Evolutionary conservation across 2,797 vertebrate genomes (phyloP).

Genomic region (Etheostoma nigrum): DNA sequence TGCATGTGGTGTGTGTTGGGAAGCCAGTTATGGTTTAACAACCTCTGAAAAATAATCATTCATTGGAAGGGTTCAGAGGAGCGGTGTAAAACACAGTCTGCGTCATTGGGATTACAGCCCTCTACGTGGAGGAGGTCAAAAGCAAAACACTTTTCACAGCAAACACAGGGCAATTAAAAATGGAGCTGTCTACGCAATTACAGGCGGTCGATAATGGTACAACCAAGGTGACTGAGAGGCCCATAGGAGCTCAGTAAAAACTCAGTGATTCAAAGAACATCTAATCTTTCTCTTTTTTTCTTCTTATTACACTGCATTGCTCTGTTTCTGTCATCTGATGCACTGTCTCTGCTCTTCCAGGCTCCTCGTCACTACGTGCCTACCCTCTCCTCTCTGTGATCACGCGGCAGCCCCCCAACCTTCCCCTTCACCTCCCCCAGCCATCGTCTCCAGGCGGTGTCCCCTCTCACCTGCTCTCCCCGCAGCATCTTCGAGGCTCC

Average conservation of each 20-base stretch:
- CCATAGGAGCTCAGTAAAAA: conserved; percentile 44
- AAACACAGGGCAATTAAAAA: conserved; percentile 68
- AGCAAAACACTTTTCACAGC: conserved; percentile 78
- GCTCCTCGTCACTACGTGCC: conserved; percentile 89
- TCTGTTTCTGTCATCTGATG: conserved; percentile 25
- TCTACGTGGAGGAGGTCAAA: conserved; percentile 76
- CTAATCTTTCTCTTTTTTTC: conserved; percentile 4
- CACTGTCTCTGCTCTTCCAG: conserved; percentile 74
- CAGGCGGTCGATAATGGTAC: conserved; percentile 60
- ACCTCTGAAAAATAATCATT: conserved; percentile 76
- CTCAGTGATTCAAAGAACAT: conserved; percentile 30
- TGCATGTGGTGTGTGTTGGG: conserved; percentile 23
- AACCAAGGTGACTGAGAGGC: conserved; percentile 41
- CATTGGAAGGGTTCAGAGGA: conserved; percentile 74
- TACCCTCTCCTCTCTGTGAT: conserved; percentile 95
- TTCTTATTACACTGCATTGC: conserved; percentile 38
- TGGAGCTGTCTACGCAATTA: conserved; percentile 67
- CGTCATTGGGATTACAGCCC: conserved; percentile 80
- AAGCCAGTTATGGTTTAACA: conserved; percentile 62
- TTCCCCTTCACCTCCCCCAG: conserved; percentile 70
- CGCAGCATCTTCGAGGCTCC: conserved; percentile 71
- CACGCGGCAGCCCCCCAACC: conserved; percentile 89
- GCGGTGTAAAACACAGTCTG: conserved; percentile 82
- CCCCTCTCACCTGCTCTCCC: conserved; percentile 82
- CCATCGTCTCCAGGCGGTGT: conserved; percentile 48